Percentiles rank a stretch among this genome's conserved stretches.
Conservation (phyloP, 2,113 vertebrate genomes). For the Chrysemys picta region DNA sequence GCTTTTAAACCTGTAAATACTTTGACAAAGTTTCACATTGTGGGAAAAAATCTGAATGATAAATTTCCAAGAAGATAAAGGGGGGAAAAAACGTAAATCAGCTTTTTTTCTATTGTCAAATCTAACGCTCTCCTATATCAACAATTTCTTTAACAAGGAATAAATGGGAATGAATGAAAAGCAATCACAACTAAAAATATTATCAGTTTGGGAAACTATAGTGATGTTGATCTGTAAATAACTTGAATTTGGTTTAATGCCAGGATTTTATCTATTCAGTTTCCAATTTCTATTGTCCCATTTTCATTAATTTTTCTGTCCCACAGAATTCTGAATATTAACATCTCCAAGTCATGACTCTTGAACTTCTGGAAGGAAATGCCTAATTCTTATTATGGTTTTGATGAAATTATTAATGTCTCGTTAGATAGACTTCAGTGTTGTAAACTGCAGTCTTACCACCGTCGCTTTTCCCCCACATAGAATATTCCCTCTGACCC, state of each 20-base stretch:
- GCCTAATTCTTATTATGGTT: rapidly evolving
- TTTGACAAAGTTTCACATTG: neutral
- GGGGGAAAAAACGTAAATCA: neutral
- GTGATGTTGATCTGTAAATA: neutral
- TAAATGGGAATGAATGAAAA: neutral
- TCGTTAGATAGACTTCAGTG: neutral
- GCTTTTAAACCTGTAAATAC: neutral
- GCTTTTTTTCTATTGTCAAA: neutral
- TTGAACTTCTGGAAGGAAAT: neutral
- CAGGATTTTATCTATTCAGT: neutral
- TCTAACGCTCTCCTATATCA: neutral
- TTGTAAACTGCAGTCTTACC: neutral
- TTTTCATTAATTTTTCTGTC: neutral
- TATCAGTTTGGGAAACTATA: neutral
- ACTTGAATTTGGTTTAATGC: no score
- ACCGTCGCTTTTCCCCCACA: rapidly evolving
- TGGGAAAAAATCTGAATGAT: no score
- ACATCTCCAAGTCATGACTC: neutral
- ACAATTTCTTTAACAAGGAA: neutral
- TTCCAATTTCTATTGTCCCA: neutral
- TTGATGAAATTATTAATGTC: neutral
- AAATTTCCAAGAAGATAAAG: neutral
- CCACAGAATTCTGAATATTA: neutral
- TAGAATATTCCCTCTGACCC: neutral
- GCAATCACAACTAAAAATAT: neutral